Evolutionary conservation across 2,888 invertebrate genomes (phyloP).

Genomic region (Marronus borbonicus): DNA sequence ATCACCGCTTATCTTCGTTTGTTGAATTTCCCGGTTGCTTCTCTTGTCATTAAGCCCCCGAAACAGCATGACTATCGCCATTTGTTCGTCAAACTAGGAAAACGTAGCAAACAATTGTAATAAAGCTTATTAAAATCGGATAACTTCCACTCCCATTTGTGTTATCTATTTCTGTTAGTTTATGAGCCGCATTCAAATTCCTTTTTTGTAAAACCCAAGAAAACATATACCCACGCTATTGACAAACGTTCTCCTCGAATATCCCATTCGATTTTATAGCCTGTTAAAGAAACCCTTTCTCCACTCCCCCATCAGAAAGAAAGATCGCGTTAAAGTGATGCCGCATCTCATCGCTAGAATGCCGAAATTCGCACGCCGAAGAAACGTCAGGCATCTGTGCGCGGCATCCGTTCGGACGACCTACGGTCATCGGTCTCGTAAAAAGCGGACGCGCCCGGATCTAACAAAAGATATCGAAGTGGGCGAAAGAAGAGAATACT

Average conservation of each 20-base stretch:
- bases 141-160: no score
- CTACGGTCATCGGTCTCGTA: constrained; percentile 32
- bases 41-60: no score
- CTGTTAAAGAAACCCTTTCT: constrained; percentile 12
- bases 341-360: not conserved
- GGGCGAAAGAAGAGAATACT: not conserved
- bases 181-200: no score
- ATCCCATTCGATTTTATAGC: constrained; percentile 23
- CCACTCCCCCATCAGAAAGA: no score
- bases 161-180: no score
- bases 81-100: no score
- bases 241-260: not conserved
- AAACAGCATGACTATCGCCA: no score
- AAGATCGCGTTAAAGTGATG: not conserved
- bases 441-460: constrained; percentile 6
- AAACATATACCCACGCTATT: not conserved
- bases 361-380: not conserved
- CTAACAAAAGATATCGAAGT: constrained; percentile 8
- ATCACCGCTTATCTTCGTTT: not conserved
- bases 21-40: not conserved
- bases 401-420: constrained; percentile 4
- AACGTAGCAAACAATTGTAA: no score
- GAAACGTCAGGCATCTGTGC: constrained; percentile 4
- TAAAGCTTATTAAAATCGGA: no score
- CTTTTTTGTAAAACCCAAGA: not conserved